Base-by-base conservation (phyloP, 2,113 vertebrate species). In the Bothrops jararaca region DNA sequence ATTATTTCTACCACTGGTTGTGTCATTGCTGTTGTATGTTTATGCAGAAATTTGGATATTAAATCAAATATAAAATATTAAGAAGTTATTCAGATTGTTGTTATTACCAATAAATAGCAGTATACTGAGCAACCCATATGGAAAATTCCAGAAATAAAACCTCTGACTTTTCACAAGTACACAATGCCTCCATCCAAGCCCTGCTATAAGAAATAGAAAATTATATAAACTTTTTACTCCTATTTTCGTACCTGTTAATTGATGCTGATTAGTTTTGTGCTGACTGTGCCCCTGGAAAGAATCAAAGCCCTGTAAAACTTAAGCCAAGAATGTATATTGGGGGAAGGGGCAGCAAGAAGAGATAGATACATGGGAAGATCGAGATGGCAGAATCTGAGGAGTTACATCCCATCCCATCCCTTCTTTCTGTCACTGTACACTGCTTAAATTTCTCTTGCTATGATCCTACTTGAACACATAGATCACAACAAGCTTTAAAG, bases 211-310 rank as follows among this genome's bases (percentile, higher is more conserved):
- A 60, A 90, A 96, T 29, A 89, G n/a, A 22, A n/a, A 34, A 54
- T n/a, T 69, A 64, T 93, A 94, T 93, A 95, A 95, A 96, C 23
- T 6, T 95, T 96, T 94, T 96, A 92, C 92, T 93, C 90, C 89
- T 96, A 89, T 93, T 97, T 97, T 95, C 95, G 95, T 95, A 97
- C 93, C 94, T 96, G 95, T 95, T 96, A 96, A 96, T 74, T 95
- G 97, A 96, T 96, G 95, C 93, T 95, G 93, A 91, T 96, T 88
- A 88, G 95, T 93, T 97, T 97, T 96, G 94, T 92, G 93, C 95
- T 96, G 95, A 95, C 54, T 96, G 96, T 95, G 93, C 93, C 96
- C 96, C 96, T 88, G 89, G 96, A 95, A 96, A 96, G 80, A 93
- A 97, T 92, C 26, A 0, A 1, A 95, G 48, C 94, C 95, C 97